Conservation (phyloP, 2,113 vertebrate species). For the Polypterus senegalus region DNA sequence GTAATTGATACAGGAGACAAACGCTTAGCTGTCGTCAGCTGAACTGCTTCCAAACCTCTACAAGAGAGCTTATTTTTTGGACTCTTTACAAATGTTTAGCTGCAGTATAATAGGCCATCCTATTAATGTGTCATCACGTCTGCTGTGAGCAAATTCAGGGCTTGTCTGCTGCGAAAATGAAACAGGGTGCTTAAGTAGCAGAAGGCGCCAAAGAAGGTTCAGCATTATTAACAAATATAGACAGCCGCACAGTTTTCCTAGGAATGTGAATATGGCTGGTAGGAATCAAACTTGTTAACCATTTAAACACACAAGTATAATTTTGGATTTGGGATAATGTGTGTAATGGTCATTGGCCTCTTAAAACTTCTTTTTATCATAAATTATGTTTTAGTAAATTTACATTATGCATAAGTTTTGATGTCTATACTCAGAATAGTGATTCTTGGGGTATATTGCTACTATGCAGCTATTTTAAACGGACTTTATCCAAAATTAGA, state of each 20-base stretch:
- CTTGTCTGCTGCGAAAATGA: constrained; percentile 39
- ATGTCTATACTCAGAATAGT: constrained; percentile 1
- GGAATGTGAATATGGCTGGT: constrained; percentile 39
- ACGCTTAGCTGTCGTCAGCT: no score
- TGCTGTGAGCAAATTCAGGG: constrained; percentile 32
- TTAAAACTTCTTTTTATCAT: no score
- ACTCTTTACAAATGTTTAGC: constrained; percentile 30
- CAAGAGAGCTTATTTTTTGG: neutral
- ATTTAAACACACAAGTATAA: neutral
- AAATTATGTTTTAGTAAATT: neutral
- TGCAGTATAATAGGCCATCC: constrained; percentile 38
- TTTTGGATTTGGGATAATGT: neutral
- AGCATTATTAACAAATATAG: constrained; percentile 50
- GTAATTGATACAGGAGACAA: no score
- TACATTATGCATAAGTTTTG: neutral
- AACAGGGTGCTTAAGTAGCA: constrained; percentile 29
- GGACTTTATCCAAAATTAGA: no score
- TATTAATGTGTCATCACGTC: constrained; percentile 45
- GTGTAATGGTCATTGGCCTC: no score
- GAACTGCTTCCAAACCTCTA: no score
- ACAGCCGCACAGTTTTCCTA: constrained; percentile 39
- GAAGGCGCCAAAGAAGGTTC: constrained; percentile 48
- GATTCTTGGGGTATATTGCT: neutral
- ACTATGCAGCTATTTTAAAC: no score
- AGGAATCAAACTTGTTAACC: constrained; percentile 16